phyloP scores from a whole-genome alignment of 2,113 vertebrate species.

The Malaclemys terrapin region DNA sequence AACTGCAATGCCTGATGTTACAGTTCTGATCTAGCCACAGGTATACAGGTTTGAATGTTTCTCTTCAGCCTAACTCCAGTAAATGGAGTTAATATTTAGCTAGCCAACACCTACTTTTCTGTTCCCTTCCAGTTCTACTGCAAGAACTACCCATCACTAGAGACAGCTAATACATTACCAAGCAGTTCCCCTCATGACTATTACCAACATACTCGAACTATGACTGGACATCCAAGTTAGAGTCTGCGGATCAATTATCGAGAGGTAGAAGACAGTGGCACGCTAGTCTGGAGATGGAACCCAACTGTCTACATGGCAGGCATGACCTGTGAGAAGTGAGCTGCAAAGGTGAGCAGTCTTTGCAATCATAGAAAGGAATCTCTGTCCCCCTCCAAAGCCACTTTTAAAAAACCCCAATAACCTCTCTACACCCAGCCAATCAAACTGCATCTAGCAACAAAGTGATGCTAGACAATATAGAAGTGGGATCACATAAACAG shows the following conservation, averaged over 20 bases:
- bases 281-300: background rate
- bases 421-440: background rate
- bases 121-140: background rate
- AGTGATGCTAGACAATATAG: background rate
- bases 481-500: background rate
- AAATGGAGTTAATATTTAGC: background rate
- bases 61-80: background rate
- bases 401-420: background rate
- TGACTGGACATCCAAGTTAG: background rate
- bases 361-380: background rate
- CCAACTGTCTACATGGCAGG: background rate
- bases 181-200: background rate
- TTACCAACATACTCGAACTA: conserved; percentile 18
- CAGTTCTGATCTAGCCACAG: background rate
- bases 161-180: background rate
- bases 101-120: background rate
- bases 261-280: background rate
- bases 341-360: background rate
- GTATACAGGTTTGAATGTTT: background rate
- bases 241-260: background rate
- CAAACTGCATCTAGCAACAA: background rate
- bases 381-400: fast-evolving
- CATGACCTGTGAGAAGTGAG: background rate
- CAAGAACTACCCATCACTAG: background rate
- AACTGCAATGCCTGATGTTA: background rate